Conservation (phyloP, 2,797 vertebrate species). For the Cryptoprocta ferox region DNA sequence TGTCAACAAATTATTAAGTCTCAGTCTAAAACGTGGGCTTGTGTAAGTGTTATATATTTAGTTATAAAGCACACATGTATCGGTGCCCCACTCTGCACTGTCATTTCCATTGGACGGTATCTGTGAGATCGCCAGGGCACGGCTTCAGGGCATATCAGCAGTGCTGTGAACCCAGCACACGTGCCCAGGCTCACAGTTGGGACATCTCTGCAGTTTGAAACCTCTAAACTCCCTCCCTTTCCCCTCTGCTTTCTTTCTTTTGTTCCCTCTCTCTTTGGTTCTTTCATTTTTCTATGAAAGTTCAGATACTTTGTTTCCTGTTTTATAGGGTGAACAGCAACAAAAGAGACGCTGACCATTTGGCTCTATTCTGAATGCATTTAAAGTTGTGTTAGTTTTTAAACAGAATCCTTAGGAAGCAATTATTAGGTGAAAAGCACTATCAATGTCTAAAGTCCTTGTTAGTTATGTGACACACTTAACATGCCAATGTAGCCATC, state of each 20-base stretch:
- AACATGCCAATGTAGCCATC: not conserved
- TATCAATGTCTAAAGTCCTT: not conserved
- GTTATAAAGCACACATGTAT: not conserved
- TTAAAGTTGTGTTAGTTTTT: not conserved
- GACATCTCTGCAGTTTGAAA: not conserved
- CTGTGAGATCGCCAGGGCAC: accelerated
- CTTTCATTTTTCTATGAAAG: not conserved
- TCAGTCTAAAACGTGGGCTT: not conserved
- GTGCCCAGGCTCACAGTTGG: no score
- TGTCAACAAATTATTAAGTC: not conserved
- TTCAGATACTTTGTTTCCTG: not conserved
- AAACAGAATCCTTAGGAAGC: not conserved
- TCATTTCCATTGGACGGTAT: not conserved
- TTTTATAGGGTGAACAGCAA: not conserved
- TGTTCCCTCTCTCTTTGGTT: not conserved
- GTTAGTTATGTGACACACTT: not conserved
- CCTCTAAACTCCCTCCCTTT: not conserved
- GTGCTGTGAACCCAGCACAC: not conserved
- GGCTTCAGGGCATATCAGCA: accelerated
- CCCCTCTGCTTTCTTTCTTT: not conserved
- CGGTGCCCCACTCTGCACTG: accelerated
- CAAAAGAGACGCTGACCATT: not conserved
- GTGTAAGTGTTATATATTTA: not conserved
- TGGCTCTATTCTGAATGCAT: not conserved
- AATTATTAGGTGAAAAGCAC: not conserved